These are phyloP conservation scores for Dryas iulia DNA, from an alignment of 1,140 invertebrate species.

Conservation along the genomic window DNA sequence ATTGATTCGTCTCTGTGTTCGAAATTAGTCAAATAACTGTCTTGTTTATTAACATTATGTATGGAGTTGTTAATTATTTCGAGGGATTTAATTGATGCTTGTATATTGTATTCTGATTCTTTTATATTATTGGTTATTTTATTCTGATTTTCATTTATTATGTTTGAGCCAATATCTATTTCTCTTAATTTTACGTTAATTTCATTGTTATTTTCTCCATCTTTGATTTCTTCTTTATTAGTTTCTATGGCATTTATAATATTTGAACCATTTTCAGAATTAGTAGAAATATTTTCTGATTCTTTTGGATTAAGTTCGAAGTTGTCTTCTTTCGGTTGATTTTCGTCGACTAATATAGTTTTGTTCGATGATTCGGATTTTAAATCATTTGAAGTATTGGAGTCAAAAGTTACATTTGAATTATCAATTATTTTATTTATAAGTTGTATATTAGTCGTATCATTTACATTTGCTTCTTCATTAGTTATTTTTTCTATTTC, in stretches of 20 bases:
- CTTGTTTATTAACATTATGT: not conserved
- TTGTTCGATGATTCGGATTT: not conserved
- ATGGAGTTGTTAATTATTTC: not conserved
- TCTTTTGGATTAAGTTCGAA: not conserved
- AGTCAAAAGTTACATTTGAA: not conserved
- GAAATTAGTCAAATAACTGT: not conserved
- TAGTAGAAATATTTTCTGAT: not conserved
- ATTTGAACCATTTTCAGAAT: not conserved
- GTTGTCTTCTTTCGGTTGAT: too few species aligned
- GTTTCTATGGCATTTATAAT: not conserved
- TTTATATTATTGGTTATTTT: not conserved
- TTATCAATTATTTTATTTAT: not conserved
- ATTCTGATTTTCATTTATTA: not conserved
- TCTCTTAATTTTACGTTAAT: not conserved
- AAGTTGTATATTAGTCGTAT: not conserved
- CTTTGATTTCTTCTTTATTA: not conserved
- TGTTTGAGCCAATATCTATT: not conserved
- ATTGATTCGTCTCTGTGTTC: not conserved
- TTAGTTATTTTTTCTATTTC: not conserved
- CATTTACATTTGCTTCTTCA: not conserved
- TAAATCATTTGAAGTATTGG: not conserved
- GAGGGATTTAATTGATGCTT: not conserved
- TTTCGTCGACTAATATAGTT: not conserved
- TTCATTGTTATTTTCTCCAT: not conserved
- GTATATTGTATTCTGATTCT: not conserved